Base-by-base conservation (phyloP, 2,113 vertebrate genomes). In the Vanacampus margaritifer region DNA sequence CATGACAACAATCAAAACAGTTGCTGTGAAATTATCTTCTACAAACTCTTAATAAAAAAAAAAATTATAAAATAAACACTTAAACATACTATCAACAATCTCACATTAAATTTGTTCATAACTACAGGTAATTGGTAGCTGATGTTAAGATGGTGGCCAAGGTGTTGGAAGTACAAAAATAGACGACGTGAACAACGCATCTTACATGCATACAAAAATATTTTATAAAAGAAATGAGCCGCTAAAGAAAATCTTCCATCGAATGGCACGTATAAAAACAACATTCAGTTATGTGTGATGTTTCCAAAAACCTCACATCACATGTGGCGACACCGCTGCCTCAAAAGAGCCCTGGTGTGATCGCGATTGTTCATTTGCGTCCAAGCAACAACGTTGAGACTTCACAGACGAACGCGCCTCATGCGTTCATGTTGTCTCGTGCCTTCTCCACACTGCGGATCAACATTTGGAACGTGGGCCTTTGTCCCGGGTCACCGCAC, bases 391-490 rank as follows among this genome's bases (percentile, higher is more conserved):
- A 50, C 3, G 23, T 9, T 32, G 32, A 21, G 17, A 61, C 59
- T 46, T 46, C 5, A 4, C 14, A 26, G 39, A 23, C 64, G n/a
- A n/a, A 9, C 24, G 66, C 2, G 0, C 19, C 58, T 97, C 90
- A 96, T 75, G 81, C 86, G 58, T 91, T 89, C 87, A 91, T 87
- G 79, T 64, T 87, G 64, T 95, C 94, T 81, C 93, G 91, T 64
- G 94, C 89, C 1, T 78, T 73, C 86, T 96, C 94, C 84, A 99
- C 94, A 45, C 83, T 92, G 64, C 91, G 80, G 71, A 90, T 85
- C 50, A 99, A 91, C 39, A 92, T 88, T 73, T 85, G 94, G 78
- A 99, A 98, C 14, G 92, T 89, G 0, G 96, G 97, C 3, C 97
- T 92, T 19, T 86, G 89, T 14, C 51, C 77, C 1, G 93, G 92